A percentile compares a stretch with the other conserved stretches of the same genome.
Evolutionary conservation across 2,888 invertebrate species (phyloP).

Genomic region (Macropis europaea): DNA sequence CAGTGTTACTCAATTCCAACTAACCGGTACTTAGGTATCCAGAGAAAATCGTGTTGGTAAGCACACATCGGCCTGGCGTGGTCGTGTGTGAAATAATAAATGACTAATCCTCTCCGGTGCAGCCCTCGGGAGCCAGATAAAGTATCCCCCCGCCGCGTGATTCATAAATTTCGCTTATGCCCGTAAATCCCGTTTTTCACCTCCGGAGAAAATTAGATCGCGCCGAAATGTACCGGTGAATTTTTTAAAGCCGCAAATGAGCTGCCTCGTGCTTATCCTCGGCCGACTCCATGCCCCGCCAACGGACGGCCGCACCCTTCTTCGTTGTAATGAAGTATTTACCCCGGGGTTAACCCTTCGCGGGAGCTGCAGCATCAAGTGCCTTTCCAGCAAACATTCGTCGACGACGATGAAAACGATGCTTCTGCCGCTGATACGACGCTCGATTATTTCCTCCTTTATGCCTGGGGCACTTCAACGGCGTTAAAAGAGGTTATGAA

Average conservation of each 20-base stretch:
- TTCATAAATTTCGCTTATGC: conserved; percentile 29
- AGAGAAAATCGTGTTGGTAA: no score
- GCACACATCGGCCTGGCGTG: neutral
- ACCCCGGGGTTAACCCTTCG: conserved; percentile 25
- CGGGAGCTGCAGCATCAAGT: conserved; percentile 18
- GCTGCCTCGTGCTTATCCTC: conserved; percentile 31
- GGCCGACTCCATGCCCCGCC: neutral
- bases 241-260: conserved; percentile 44
- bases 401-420: neutral
- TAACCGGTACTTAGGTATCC: no score
- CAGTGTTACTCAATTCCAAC: no score
- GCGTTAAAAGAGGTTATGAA: no score
- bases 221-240: conserved; percentile 31
- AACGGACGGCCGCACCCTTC: neutral
- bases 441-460: conserved; percentile 14
- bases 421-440: neutral
- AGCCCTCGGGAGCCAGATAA: neutral
- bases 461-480: no score
- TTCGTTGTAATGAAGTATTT: conserved; percentile 38
- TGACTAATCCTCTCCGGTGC: conserved; percentile 10
- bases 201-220: conserved; percentile 37
- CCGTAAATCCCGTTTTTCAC: conserved; percentile 22
- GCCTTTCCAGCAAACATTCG: conserved; percentile 14
- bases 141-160: conserved; percentile 1
- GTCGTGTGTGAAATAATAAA: conserved; percentile 6